Evolutionary conservation across 1,140 invertebrate species (phyloP).

Genomic region (Maconellicoccus hirsutus): DNA sequence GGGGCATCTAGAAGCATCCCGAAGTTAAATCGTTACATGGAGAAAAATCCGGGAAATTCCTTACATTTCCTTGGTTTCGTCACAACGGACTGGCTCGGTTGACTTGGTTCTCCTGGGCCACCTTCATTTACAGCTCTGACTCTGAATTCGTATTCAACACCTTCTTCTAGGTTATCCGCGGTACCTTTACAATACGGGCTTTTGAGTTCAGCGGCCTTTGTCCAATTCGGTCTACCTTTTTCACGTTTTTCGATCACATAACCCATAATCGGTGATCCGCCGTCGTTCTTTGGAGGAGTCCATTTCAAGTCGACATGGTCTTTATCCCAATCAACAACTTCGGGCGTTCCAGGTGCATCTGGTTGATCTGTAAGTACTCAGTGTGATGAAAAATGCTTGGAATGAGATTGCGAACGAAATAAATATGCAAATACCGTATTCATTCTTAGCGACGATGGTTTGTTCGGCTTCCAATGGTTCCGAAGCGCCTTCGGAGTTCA

Average conservation of each 20-base stretch:
- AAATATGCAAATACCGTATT: constrained; percentile 58
- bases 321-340: constrained; percentile 87
- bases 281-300: constrained; percentile 76
- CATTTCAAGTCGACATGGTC: constrained; percentile 87
- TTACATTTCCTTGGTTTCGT: constrained; percentile 78
- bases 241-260: constrained; percentile 91
- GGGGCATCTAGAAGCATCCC: constrained; percentile 50
- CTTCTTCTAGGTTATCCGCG: constrained; percentile 69
- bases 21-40: not conserved
- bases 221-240: constrained; percentile 74
- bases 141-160: constrained; percentile 76
- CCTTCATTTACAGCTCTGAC: constrained; percentile 70
- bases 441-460: constrained; percentile 92
- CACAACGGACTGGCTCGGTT: constrained; percentile 56
- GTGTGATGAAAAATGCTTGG: constrained; percentile 23
- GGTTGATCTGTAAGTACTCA: constrained; percentile 58
- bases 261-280: constrained; percentile 82
- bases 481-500: constrained; percentile 89
- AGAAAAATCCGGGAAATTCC: constrained; percentile 33
- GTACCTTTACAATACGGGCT: constrained; percentile 67
- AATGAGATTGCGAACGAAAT: not conserved
- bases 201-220: constrained; percentile 65
- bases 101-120: constrained; percentile 64
- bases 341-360: constrained; percentile 76
- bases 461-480: constrained; percentile 80